Percentiles rank a stretch among this genome's conserved stretches.
These are phyloP conservation scores for Distichodus sexfasciatus DNA, from an alignment of 2,797 vertebrate species.

Conservation along the genomic window DNA sequence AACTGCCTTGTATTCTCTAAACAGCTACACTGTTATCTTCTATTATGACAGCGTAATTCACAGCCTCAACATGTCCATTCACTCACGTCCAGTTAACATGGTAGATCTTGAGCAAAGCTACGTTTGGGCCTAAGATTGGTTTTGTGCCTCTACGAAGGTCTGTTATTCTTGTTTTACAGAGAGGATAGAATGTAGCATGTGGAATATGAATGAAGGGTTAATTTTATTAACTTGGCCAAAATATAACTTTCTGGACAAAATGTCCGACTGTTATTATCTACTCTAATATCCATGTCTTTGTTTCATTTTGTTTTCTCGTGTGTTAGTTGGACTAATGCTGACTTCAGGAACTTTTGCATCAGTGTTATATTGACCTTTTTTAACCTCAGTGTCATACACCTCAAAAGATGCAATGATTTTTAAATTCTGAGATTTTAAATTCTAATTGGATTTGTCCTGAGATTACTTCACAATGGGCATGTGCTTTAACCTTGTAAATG, in stretches of 20 bases:
- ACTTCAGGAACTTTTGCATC: background rate
- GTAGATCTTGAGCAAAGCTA: slow-evolving; percentile 2
- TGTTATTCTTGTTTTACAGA: slow-evolving; percentile 36
- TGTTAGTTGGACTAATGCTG: background rate
- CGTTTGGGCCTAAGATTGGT: background rate
- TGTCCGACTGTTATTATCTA: background rate
- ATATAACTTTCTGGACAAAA: background rate
- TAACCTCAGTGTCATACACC: background rate
- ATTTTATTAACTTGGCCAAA: background rate
- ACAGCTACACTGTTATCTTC: slow-evolving; percentile 19
- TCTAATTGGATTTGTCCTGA: background rate
- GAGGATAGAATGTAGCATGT: slow-evolving; percentile 42
- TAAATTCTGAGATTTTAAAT: background rate
- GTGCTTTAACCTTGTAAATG: background rate
- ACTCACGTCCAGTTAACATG: background rate
- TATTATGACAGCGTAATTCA: background rate
- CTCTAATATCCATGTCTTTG: too few species aligned
- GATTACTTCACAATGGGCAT: background rate
- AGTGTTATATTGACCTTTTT: background rate
- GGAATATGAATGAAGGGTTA: slow-evolving; percentile 1
- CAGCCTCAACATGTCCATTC: background rate
- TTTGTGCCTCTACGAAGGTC: slow-evolving; percentile 4
- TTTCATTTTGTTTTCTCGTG: too few species aligned
- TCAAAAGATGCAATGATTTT: slow-evolving; percentile 10
- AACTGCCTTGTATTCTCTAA: slow-evolving; percentile 9